Evolutionary conservation across 2,113 vertebrate species (phyloP).

Genomic region (Lophius piscatorius): DNA sequence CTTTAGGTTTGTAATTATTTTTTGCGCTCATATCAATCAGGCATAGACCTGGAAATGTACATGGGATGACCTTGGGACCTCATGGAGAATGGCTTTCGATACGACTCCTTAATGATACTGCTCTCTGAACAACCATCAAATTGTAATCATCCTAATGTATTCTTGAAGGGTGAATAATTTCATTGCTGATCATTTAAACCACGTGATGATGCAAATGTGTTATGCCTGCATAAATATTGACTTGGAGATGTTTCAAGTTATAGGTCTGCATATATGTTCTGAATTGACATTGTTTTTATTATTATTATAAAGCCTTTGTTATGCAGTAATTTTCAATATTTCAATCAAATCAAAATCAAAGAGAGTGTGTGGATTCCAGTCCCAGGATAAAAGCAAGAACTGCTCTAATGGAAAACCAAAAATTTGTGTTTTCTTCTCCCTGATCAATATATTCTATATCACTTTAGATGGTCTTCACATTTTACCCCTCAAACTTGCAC

Average conservation of each 20-base stretch:
- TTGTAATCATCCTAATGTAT: constrained; percentile 69
- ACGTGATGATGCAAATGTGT: constrained; percentile 49
- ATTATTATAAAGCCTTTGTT: not conserved
- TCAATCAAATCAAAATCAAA: constrained; percentile 25
- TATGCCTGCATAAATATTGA: constrained; percentile 27
- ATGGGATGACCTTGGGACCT: constrained; percentile 53
- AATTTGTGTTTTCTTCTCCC: constrained; percentile 51
- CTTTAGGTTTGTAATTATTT: constrained; percentile 48
- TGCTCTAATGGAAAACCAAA: constrained; percentile 16
- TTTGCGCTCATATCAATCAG: constrained; percentile 7
- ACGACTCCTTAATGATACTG: constrained; percentile 52
- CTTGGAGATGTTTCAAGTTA: not conserved
- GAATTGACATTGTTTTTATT: constrained; percentile 10
- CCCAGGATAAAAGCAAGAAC: constrained; percentile 14
- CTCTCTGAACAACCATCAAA: constrained; percentile 57
- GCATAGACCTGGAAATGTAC: constrained; percentile 33
- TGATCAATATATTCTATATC: constrained; percentile 66
- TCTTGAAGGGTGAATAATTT: constrained; percentile 66
- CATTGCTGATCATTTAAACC: constrained; percentile 54
- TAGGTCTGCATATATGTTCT: constrained; percentile 7
- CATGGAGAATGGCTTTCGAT: constrained; percentile 47
- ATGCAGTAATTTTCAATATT: not conserved
- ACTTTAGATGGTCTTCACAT: constrained; percentile 63
- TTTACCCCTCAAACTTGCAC: constrained; percentile 62
- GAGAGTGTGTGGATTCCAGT: constrained; percentile 22